Conservation (phyloP, 2,888 invertebrate species). For the Crioceris asparagi region DNA sequence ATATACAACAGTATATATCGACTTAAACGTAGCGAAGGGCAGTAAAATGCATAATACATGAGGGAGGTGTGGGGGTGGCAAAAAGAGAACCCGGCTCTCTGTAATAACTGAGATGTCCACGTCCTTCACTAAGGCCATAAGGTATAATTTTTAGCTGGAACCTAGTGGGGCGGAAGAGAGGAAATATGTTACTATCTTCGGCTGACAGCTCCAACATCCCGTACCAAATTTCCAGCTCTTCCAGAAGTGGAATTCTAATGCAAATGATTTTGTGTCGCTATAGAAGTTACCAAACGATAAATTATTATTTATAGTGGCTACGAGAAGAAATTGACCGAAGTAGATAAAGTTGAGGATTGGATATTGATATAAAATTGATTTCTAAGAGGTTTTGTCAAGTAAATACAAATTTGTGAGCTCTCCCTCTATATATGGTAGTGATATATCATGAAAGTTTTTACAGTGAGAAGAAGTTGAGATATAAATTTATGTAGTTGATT, state of each 20-base stretch:
- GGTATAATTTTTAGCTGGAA: conserved; percentile 36
- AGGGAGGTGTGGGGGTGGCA: conserved; percentile 27
- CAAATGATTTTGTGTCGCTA: conserved; percentile 5
- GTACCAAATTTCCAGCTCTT: conserved; percentile 15
- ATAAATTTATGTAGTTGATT: no score
- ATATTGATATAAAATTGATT: no score
- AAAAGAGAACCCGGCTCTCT: conserved; percentile 20
- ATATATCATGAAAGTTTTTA: no score
- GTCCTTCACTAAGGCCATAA: conserved; percentile 32
- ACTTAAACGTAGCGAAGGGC: conserved; percentile 16
- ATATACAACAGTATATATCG: no score
- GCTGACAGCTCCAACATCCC: conserved; percentile 26
- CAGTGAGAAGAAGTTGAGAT: no score
- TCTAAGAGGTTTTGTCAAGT: no score
- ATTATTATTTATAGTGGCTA: no score
- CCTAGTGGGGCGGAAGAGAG: conserved; percentile 35
- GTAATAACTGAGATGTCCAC: conserved; percentile 31
- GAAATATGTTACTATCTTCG: conserved; percentile 35
- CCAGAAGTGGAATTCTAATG: conserved; percentile 14
- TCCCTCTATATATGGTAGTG: no score
- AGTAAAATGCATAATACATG: conserved; percentile 22
- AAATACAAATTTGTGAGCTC: no score
- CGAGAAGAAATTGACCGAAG: no score
- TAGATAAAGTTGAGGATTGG: no score
- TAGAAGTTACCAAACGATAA: no score